A percentile compares a stretch with the other conserved stretches of the same genome.
These are phyloP conservation scores for Gila robusta DNA, from an alignment of 2,797 vertebrate genomes.

Conservation along the genomic window DNA sequence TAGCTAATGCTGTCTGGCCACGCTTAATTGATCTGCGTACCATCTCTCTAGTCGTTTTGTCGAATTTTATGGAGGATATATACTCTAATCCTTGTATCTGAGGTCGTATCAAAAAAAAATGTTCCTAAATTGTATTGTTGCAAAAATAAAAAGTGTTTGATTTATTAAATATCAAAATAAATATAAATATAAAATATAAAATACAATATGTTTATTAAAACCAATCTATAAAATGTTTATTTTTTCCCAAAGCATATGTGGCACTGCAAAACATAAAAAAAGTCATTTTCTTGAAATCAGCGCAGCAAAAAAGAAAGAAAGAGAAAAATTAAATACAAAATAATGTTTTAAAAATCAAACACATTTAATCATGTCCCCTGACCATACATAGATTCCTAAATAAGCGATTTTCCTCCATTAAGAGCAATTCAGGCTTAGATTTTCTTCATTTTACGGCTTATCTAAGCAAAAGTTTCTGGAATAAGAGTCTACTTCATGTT, in stretches of 20 bases:
- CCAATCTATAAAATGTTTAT: neutral
- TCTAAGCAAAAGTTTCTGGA: neutral
- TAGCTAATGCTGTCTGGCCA: slow-evolving; percentile 12
- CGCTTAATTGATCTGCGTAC: slow-evolving; percentile 19
- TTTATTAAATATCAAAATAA: neutral
- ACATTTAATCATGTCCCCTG: too few species aligned
- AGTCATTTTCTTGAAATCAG: neutral
- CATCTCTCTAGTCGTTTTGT: neutral
- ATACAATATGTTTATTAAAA: too few species aligned
- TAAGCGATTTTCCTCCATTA: neutral
- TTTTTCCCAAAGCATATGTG: neutral
- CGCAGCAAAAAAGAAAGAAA: too few species aligned
- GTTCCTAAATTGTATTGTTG: neutral
- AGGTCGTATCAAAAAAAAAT: neutral
- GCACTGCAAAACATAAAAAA: neutral
- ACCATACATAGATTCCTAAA: neutral
- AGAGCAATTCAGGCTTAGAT: neutral
- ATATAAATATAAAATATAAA: neutral
- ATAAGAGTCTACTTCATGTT: neutral
- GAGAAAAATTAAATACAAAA: neutral
- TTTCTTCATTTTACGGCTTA: neutral
- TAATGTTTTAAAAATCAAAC: neutral
- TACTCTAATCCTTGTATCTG: neutral
- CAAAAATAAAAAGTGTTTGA: neutral
- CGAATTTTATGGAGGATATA: neutral